Percentiles rank a stretch among this genome's conserved stretches.
These are phyloP conservation scores for Lasioglossum malachurum DNA, from an alignment of 2,888 invertebrate species.

Conservation along the genomic window DNA sequence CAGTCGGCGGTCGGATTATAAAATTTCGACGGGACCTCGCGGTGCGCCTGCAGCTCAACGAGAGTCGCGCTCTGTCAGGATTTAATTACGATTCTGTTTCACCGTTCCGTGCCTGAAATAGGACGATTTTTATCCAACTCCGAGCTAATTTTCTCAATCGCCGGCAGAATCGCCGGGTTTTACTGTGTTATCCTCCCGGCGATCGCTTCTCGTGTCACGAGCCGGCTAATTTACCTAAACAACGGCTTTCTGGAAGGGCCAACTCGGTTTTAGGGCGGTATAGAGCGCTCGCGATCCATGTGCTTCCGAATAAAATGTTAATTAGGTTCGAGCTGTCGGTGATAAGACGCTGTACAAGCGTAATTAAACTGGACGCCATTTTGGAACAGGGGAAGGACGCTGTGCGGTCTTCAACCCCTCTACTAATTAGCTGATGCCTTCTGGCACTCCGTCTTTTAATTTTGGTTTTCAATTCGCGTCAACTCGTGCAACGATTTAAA, in stretches of 20 bases:
- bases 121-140: neutral
- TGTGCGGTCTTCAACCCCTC: neutral
- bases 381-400: neutral
- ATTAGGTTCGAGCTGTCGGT: neutral
- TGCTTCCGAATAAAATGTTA: neutral
- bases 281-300: neutral
- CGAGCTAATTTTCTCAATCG: neutral
- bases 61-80: neutral
- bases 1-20: neutral
- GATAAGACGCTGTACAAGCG: neutral
- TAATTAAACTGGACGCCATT: slow-evolving; percentile 6
- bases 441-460: neutral
- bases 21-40: neutral
- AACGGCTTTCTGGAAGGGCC: neutral
- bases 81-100: neutral
- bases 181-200: neutral
- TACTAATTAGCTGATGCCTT: neutral
- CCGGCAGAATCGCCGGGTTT: neutral
- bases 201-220: neutral
- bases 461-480: neutral
- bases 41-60: neutral
- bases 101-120: neutral
- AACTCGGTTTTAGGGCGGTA: neutral
- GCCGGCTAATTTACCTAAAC: neutral
- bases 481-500: neutral